Evolutionary conservation across 1,140 invertebrate genomes (phyloP), one percentile per base, ranked within the genome.

Genomic region (Pararge aegeria): DNA sequence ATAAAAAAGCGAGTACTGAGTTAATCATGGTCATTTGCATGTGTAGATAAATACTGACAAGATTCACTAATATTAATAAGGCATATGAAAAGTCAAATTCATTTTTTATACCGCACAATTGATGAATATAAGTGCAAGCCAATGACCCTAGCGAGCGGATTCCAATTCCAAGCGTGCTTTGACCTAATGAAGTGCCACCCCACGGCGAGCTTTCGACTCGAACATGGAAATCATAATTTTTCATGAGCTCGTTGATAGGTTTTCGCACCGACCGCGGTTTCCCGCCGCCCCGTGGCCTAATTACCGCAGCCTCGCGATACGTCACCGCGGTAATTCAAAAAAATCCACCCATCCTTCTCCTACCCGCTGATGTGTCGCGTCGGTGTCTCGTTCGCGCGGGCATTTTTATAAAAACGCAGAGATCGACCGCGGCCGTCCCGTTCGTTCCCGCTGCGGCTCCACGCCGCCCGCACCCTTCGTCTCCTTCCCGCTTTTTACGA

Each of bases 401-500:
- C 62, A 89, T 90, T 90, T 90, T 90, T 90, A 89, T 83, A 87
- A 90, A 90, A 90, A 90, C 84, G 83, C 83, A 86, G 83, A 83
- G 73, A 83, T 73, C 85, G 70, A 86, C 76, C 78, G 70, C 82
- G 66, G 68, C 84, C 80, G 80, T 90, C 87, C 79, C 87, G 80
- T 78, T 90, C 85, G 75, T 81, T 75, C 89, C 76, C 80, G 64
- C 78, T 66, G 77, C 73, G 66, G 62, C 71, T 74, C 75, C 73
- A 62, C 78, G 75, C 73, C 62, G 70, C 78, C 81, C 78, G 77
- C 77, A 78, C 80, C 83, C 80, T 82, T 83, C 83, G 83, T 90
- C 89, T 90, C 89, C 80, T 88, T 90, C 86, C 84, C 83, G 75
- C 89, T 90, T 90, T 90, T 90, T 90, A 90, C 89, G 89, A 90